These are phyloP conservation scores for Drosophila triauraria DNA, from an alignment of 1,140 invertebrate species.

Conservation along the genomic window DNA sequence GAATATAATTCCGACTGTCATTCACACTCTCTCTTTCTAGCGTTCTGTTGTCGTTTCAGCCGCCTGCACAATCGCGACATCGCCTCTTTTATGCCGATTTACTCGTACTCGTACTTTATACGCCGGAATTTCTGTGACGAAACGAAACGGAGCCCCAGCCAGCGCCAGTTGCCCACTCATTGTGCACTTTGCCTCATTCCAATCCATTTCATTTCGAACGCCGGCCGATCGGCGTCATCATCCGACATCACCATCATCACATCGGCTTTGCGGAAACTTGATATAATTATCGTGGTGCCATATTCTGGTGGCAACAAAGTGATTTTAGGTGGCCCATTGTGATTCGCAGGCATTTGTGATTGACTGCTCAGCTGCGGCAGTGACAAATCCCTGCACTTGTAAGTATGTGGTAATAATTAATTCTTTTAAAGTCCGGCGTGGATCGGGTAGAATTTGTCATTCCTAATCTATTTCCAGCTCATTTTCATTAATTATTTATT, in stretches of 20 bases:
- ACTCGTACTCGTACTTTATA: slow-evolving; percentile 41
- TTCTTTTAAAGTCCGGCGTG: too few species aligned
- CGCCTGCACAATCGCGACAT: slow-evolving; percentile 56
- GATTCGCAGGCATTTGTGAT: slow-evolving; percentile 2
- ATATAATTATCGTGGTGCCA: slow-evolving; percentile 14
- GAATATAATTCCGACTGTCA: slow-evolving; percentile 56
- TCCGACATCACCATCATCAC: slow-evolving; percentile 22
- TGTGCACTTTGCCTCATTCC: slow-evolving; percentile 64
- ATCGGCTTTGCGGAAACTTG: slow-evolving; percentile 27
- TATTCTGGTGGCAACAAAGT: slow-evolving; percentile 17
- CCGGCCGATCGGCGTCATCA: slow-evolving; percentile 46
- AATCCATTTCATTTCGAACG: slow-evolving; percentile 47
- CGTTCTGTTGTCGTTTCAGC: not conserved
- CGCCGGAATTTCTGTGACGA: slow-evolving; percentile 81
- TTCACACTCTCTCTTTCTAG: slow-evolving; percentile 35
- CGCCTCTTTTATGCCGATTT: slow-evolving; percentile 18
- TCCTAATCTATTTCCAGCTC: not conserved
- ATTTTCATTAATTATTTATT: not conserved
- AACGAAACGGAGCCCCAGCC: slow-evolving; percentile 62
- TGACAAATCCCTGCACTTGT: not conserved
- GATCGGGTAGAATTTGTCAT: not conserved
- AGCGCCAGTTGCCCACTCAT: slow-evolving; percentile 43
- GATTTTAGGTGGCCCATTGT: slow-evolving; percentile 1
- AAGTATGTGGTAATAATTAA: not conserved
- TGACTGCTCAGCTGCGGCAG: slow-evolving; percentile 1